Evolutionary conservation across 2,797 vertebrate species (phyloP).

Genomic region (Pangasius djambal): DNA sequence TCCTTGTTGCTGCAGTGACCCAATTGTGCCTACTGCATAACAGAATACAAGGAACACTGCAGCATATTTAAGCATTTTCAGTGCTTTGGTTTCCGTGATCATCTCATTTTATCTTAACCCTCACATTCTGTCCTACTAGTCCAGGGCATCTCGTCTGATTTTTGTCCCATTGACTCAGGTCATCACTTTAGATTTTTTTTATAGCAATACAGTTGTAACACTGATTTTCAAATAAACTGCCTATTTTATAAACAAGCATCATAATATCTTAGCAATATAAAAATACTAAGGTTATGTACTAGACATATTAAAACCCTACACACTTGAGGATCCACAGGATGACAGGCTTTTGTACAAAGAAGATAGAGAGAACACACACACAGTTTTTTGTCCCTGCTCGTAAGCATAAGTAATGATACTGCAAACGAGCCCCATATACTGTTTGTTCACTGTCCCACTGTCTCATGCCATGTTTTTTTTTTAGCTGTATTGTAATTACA

Average conservation of each 20-base stretch:
- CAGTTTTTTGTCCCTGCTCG: neutral
- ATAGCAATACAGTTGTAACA: neutral
- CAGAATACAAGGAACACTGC: slow-evolving; percentile 2
- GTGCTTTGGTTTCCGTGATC: neutral
- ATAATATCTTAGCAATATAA: neutral
- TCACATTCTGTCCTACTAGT: neutral
- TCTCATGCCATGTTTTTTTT: neutral
- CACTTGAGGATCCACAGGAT: neutral
- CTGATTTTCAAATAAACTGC: neutral
- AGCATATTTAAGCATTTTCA: slow-evolving; percentile 12
- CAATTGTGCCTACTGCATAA: slow-evolving; percentile 30
- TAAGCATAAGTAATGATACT: neutral
- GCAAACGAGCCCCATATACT: neutral
- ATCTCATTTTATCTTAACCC: neutral
- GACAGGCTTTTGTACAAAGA: neutral
- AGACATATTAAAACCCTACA: neutral
- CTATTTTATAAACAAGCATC: neutral
- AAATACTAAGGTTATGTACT: neutral
- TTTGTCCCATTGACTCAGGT: neutral
- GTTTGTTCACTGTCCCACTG: neutral
- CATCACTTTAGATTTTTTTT: neutral
- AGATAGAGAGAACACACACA: neutral
- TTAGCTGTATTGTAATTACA: neutral
- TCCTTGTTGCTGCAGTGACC: slow-evolving; percentile 30
- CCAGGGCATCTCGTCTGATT: neutral